Evolutionary conservation across 2,888 invertebrate species (phyloP).

Genomic region (Hypselothyrea guttata): DNA sequence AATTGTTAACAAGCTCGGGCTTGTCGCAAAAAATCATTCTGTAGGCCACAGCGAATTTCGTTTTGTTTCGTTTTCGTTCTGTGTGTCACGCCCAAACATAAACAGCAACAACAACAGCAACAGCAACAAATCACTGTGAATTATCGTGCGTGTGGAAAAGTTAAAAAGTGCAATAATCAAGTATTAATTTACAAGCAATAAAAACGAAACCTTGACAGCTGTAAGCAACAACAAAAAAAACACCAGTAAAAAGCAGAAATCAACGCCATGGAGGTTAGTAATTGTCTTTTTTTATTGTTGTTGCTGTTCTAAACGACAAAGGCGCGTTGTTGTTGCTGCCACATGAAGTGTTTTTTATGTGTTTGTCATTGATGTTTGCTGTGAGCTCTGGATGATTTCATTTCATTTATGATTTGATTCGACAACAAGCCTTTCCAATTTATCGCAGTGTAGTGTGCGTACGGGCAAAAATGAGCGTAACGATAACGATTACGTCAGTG

Average conservation of each 20-base stretch:
- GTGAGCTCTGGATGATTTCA: constrained; percentile 74
- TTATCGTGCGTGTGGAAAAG: constrained; percentile 59
- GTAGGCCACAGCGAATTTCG: constrained; percentile 44
- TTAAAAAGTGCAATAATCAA: constrained; percentile 38
- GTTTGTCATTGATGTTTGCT: constrained; percentile 63
- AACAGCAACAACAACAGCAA: constrained; percentile 25
- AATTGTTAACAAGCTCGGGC: constrained; percentile 37
- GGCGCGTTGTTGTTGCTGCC: constrained; percentile 12
- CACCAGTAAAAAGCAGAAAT: too few species aligned
- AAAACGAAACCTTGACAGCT: constrained; percentile 42
- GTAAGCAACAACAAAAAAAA: constrained; percentile 36
- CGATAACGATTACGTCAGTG: constrained; percentile 72
- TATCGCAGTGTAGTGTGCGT: too few species aligned
- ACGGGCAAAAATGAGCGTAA: constrained; percentile 34
- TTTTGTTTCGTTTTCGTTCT: constrained; percentile 35
- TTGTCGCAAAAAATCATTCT: constrained; percentile 38
- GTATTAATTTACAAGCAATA: constrained; percentile 36
- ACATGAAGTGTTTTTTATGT: constrained; percentile 38
- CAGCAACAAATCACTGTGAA: constrained; percentile 15
- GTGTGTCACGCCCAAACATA: constrained; percentile 68
- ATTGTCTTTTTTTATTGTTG: constrained; percentile 28
- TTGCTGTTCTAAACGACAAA: constrained; percentile 19
- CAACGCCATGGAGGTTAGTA: constrained; percentile 73
- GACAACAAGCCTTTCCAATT: constrained; percentile 52
- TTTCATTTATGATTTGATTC: constrained; percentile 52